phyloP scores from a whole-genome alignment of 2,888 invertebrate species.

The Tetranychus truncatus region DNA sequence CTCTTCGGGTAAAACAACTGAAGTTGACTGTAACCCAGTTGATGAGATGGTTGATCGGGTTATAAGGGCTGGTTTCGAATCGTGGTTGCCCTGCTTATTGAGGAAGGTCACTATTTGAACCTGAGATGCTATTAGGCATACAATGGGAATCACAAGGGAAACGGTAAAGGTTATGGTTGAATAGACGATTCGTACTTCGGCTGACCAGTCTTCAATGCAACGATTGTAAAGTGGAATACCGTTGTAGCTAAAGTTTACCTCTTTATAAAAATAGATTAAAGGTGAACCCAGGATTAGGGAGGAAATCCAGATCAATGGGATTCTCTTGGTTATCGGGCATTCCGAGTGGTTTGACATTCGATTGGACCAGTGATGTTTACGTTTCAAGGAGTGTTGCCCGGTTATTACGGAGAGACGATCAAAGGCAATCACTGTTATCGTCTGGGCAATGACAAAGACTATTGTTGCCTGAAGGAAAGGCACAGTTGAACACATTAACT shows the following conservation, averaged over 20 bases:
- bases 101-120: not conserved
- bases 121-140: not conserved
- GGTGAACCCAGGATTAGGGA: not conserved
- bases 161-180: conserved; percentile 1
- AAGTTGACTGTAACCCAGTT: not conserved
- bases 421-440: conserved; percentile 41
- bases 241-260: not conserved
- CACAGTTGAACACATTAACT: conserved; percentile 42
- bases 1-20: not conserved
- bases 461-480: conserved; percentile 42
- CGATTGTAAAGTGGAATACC: conserved; percentile 6
- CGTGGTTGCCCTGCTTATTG: not conserved
- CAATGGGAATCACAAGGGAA: not conserved
- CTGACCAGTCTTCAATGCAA: conserved; percentile 4
- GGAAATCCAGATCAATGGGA: conserved; percentile 1
- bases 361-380: not conserved
- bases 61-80: not conserved
- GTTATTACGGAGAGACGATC: conserved; percentile 29
- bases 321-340: not conserved
- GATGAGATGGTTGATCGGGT: not conserved
- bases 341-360: not conserved
- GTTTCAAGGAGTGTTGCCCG: not conserved
- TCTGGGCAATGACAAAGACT: conserved; percentile 43
- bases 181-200: not conserved
- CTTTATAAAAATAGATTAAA: not conserved